Base-by-base conservation (phyloP, 2,113 vertebrate species). In the Syngnathus scovelli region DNA sequence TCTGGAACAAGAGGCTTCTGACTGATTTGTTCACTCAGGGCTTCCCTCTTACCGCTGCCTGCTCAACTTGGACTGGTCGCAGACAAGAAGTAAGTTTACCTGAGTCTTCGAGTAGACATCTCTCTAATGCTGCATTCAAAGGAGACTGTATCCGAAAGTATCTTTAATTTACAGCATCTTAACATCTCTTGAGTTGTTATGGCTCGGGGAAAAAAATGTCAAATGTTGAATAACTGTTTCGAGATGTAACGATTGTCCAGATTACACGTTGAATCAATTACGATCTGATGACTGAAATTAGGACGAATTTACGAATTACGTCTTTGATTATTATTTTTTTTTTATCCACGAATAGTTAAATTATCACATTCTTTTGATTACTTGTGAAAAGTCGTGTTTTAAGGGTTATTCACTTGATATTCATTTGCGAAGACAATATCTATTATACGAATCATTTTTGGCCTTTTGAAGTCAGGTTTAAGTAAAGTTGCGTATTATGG, bases 71-170 rank as follows among this genome's bases (percentile, higher is more conserved):
- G 27, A 36, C 55, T 36, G 27, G 6, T 37, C 48, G 64, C 39
- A 19, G 4, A 41, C n/a, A 58, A 52, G 6, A 38, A 61, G 84
- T 84, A 80, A 86, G 84, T 83, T 58, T 15, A 61, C 0, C 54
- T 4, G 16, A 65, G 41, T 5, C 13, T 19, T 27, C 7, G 4
- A 0, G 54, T 3, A 41, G 12, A 1, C 6, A 36, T 59, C 37
- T 62, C 39, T 23, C 12, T 1, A 41, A 27, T 19, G 0, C 10
- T 3, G 23, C 13, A 27, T 12, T n/a, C 7, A 4, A 27, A 16
- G 23, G 2, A 55, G 23, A 27, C 15, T 2, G 2, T 21, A 19
- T 52, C 6, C 12, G 16, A 36, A 36, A 8, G 13, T 36, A 7
- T 18, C 27, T 36, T 27, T 23, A 23, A 27, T 55, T 55, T 23